A percentile compares a stretch with the other conserved stretches of the same genome.
phyloP scores from a whole-genome alignment of 1,140 invertebrate species.

The Paracyclopina nana region DNA sequence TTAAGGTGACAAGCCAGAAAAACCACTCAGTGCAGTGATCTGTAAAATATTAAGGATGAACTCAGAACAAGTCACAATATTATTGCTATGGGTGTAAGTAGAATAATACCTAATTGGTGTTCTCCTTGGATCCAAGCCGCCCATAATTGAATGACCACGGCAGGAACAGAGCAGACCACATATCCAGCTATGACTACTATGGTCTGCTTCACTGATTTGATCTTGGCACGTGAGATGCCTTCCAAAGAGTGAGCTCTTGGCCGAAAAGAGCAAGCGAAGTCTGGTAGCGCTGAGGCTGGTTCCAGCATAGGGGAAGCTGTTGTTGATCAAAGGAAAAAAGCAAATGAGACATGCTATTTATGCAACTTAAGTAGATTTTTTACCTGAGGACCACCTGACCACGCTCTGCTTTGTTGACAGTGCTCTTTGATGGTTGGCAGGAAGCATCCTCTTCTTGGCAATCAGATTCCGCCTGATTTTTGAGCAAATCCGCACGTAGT shows the following conservation, averaged over 20 bases:
- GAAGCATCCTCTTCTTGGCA: neutral
- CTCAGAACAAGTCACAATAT: neutral
- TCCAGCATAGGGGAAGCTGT: too few species aligned
- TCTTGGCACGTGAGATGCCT: neutral
- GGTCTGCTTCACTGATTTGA: conserved; percentile 3
- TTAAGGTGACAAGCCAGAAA: neutral
- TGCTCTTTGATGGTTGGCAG: too few species aligned
- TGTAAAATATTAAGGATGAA: neutral
- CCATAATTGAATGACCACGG: neutral
- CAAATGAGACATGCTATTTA: too few species aligned
- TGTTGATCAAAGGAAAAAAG: too few species aligned
- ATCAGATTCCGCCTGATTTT: neutral
- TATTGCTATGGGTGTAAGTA: too few species aligned
- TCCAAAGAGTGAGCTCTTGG: conserved; percentile 1
- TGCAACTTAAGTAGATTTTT: too few species aligned
- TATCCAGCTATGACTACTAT: neutral
- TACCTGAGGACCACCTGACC: too few species aligned
- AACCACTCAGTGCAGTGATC: neutral
- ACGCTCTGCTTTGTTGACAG: too few species aligned
- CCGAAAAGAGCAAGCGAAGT: too few species aligned
- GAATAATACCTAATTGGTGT: neutral
- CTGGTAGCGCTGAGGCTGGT: too few species aligned
- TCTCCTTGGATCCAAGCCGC: neutral
- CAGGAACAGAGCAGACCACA: neutral
- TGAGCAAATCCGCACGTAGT: neutral